These are phyloP conservation scores for Thelaira solivaga DNA, from an alignment of 2,888 invertebrate species.

Conservation along the genomic window DNA sequence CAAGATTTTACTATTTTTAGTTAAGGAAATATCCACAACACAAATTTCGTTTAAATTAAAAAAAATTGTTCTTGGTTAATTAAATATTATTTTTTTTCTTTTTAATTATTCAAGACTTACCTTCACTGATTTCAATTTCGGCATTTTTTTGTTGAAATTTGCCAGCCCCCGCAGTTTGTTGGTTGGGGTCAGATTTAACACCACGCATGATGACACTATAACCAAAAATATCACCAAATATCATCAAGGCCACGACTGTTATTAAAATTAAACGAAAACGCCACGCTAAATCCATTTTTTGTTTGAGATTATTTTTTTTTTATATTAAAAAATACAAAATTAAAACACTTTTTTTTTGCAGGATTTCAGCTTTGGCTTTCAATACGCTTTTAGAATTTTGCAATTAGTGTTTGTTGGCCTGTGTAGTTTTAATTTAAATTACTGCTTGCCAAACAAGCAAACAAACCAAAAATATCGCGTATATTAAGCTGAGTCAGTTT, in stretches of 20 bases:
- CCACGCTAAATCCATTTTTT: conserved; percentile 75
- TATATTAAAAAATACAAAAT: neutral
- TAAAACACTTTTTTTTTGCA: neutral
- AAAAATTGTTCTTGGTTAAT: too few species aligned
- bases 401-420: too few species aligned
- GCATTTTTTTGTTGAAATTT: conserved; percentile 75
- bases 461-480: conserved; percentile 36
- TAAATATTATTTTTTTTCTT: too few species aligned
- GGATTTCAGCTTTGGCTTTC: neutral
- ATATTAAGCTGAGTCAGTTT: conserved; percentile 10
- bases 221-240: conserved; percentile 76
- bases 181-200: conserved; percentile 74
- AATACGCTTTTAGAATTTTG: conserved; percentile 32
- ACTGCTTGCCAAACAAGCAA: conserved; percentile 49
- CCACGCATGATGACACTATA: conserved; percentile 74
- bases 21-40: too few species aligned
- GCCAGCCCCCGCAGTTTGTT: conserved; percentile 67
- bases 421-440: conserved; percentile 6
- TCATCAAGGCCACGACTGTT: conserved; percentile 73
- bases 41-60: too few species aligned
- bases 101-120: too few species aligned
- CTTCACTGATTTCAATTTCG: conserved; percentile 76
- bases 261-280: conserved; percentile 76
- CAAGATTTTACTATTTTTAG: too few species aligned
- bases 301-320: neutral